Evolutionary conservation across 2,797 vertebrate genomes (phyloP), one percentile per base, ranked within the genome.

Genomic region (Sciaenops ocellatus): DNA sequence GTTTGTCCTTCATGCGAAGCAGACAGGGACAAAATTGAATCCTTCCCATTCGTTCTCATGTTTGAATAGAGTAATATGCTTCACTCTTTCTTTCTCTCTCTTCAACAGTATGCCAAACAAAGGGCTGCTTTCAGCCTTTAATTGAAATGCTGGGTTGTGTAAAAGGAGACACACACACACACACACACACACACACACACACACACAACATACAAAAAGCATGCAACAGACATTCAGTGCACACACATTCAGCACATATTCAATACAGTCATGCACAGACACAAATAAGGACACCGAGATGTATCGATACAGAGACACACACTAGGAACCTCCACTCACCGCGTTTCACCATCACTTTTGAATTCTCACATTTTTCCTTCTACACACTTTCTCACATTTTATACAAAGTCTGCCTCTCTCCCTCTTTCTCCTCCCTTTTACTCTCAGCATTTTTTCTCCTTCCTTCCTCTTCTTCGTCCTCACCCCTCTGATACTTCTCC

Each of bases 61-160:
- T 90, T 91, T 92, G 86, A 92, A 92, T 83, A 89, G 89, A 90
- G 73, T 73, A 83, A 87, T 80, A 85, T 69, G 64, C 76, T 84
- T 87, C 54, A 1, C 47, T 75, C 81, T 85, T 85, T 86, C 79
- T 84, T 77, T 91, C 78, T 76, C 67, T 79, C 86, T 76, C 64
- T 65, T 87, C 80, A 63, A 82, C 85, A 89, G 76, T 51, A 7
- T 0, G 26, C 76, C 81, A 81, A 84, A 93, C 88, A 93, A 92
- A 90, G 65, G 61, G 18, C 41, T 67, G 84, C 90, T 86, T 89
- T 93, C 90, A 89, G 87, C 66, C 84, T 92, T 87, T 84, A 92
- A 89, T 85, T 92, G 89, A 92, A 92, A 88, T 77, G 52, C 73
- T 59, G 65, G 63, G 75, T 73, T 78, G 71, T 11, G 24, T 72